phyloP scores from a whole-genome alignment of 2,113 vertebrate species.

The Amazona vittata region DNA sequence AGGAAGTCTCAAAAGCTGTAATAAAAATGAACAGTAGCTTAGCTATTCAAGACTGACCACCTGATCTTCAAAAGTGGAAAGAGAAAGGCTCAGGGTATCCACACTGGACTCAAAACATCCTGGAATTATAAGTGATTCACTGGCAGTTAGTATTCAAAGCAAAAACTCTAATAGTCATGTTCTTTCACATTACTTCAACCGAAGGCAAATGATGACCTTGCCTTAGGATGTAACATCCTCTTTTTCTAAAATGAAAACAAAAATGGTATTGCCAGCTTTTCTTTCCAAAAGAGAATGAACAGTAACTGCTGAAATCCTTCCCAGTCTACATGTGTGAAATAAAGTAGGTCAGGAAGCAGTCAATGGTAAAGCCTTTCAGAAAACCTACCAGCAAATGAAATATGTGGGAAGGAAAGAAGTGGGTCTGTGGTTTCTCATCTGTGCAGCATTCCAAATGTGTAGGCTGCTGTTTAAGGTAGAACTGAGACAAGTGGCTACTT shows the following conservation, averaged over 20 bases:
- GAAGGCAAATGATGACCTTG: neutral
- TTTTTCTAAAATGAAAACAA: neutral
- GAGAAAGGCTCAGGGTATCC: neutral
- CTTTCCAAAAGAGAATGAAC: neutral
- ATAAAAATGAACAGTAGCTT: neutral
- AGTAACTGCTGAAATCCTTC: neutral
- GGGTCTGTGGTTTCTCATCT: neutral
- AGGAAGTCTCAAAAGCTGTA: neutral
- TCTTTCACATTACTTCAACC: neutral
- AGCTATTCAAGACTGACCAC: neutral
- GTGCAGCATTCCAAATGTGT: neutral
- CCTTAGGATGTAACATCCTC: neutral
- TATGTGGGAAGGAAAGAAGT: neutral
- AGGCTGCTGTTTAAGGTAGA: constrained; percentile 21
- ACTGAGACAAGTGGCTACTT: neutral
- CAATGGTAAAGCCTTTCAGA: constrained; percentile 12
- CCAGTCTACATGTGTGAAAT: neutral
- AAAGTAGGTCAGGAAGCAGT: constrained; percentile 39
- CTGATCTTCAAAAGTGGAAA: neutral
- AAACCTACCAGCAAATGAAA: constrained; percentile 25
- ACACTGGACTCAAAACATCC: neutral
- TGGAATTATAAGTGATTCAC: neutral
- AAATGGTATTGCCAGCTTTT: neutral
- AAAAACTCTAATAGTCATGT: neutral
- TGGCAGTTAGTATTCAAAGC: neutral